phyloP scores from a whole-genome alignment of 2,797 vertebrate genomes.

The Cottoperca gobio region DNA sequence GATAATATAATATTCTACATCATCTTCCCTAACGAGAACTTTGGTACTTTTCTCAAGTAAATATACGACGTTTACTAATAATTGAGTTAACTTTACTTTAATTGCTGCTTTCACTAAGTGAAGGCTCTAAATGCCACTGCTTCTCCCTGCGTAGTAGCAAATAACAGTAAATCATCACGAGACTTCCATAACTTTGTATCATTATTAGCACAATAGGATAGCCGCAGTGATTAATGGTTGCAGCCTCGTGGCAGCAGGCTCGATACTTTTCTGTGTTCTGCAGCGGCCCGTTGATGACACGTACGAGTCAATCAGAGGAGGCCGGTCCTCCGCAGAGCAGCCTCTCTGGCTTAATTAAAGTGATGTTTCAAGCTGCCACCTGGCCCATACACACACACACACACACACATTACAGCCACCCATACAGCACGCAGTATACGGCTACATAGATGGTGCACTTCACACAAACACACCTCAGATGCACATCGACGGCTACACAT shows the following conservation, averaged over 20 bases:
- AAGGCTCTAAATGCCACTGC: background rate
- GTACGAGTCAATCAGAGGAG: slow-evolving; percentile 64
- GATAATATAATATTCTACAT: too few species aligned
- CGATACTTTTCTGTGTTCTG: slow-evolving; percentile 26
- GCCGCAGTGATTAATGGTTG: slow-evolving; percentile 44
- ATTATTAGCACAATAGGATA: slow-evolving; percentile 14
- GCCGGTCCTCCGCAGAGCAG: slow-evolving; percentile 32
- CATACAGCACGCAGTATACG: slow-evolving; percentile 8
- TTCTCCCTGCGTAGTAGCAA: background rate
- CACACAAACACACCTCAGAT: slow-evolving; percentile 20
- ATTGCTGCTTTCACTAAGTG: background rate
- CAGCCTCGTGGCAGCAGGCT: slow-evolving; percentile 24
- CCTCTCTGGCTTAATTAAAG: slow-evolving; percentile 66
- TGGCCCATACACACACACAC: slow-evolving; percentile 26
- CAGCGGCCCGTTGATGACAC: slow-evolving; percentile 45
- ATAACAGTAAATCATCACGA: background rate
- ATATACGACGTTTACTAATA: background rate
- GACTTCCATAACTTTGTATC: slow-evolving; percentile 30
- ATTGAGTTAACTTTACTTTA: background rate
- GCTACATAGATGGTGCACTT: slow-evolving; percentile 20
- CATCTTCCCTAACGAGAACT: background rate
- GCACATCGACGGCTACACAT: background rate
- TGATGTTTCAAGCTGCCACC: slow-evolving; percentile 73
- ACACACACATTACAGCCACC: slow-evolving; percentile 24
- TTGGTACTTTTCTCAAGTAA: background rate